A percentile compares a stretch with the other conserved stretches of the same genome.
These are phyloP conservation scores for Heterohyrax brucei DNA, from an alignment of 2,797 vertebrate genomes.

Conservation along the genomic window DNA sequence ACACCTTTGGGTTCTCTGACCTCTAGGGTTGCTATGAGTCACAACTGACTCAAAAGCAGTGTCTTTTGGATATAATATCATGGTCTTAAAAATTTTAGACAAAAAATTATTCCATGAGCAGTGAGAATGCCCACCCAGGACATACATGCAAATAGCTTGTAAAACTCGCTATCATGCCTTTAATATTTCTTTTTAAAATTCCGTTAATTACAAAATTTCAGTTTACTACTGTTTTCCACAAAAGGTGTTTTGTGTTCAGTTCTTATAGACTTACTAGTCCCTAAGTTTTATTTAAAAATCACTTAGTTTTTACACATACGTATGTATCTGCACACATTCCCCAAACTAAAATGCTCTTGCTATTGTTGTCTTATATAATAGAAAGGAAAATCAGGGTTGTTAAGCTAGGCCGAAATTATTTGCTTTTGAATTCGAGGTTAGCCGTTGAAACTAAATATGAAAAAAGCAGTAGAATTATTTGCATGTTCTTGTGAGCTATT, in stretches of 20 bases:
- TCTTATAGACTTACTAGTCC: not conserved
- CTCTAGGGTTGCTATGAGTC: no score
- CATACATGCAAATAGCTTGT: not conserved
- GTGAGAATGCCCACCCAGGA: not conserved
- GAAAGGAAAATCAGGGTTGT: not conserved
- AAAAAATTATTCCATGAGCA: not conserved
- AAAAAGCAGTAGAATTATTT: slow-evolving; percentile 16
- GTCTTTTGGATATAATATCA: not conserved
- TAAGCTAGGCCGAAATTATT: not conserved
- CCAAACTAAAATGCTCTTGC: not conserved
- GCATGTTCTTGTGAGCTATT: not conserved
- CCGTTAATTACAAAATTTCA: not conserved
- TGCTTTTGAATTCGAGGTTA: not conserved
- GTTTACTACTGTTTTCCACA: not conserved
- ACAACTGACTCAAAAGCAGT: no score
- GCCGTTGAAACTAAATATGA: not conserved
- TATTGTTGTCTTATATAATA: not conserved
- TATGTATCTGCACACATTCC: not conserved
- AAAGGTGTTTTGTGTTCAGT: not conserved
- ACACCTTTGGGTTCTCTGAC: not conserved
- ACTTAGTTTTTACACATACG: not conserved
- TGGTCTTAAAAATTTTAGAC: not conserved
- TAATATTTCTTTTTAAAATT: slow-evolving; percentile 1
- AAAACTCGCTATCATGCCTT: not conserved
- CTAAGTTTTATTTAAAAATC: not conserved